Evolutionary conservation across 2,888 invertebrate genomes (phyloP).

Genomic region (Limenitis camilla): DNA sequence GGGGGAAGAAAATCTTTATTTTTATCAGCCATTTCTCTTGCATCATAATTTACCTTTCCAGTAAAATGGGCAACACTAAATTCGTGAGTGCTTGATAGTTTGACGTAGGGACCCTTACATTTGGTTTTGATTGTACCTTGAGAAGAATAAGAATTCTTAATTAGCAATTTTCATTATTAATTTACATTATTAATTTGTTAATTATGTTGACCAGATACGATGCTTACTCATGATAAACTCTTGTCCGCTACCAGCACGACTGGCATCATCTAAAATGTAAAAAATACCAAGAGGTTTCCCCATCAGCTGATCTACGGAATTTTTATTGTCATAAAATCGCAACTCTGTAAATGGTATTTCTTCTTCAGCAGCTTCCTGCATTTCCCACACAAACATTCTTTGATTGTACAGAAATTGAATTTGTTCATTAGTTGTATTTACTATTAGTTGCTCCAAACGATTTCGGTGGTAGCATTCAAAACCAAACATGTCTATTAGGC

Average conservation of each 20-base stretch:
- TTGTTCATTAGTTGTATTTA: conserved; percentile 94
- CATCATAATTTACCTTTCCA: conserved; percentile 89
- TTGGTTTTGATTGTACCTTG: conserved; percentile 73
- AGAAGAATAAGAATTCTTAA: conserved; percentile 21
- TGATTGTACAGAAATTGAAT: conserved; percentile 95
- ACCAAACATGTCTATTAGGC: conserved; percentile 91
- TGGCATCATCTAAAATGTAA: conserved; percentile 90
- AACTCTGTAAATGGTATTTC: conserved; percentile 81
- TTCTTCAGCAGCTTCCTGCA: conserved; percentile 86
- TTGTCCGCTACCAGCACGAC: conserved; percentile 80
- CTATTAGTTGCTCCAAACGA: conserved; percentile 88
- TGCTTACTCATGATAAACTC: conserved; percentile 81
- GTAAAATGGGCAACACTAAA: conserved; percentile 93
- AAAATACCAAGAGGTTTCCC: conserved; percentile 88
- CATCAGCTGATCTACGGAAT: conserved; percentile 89
- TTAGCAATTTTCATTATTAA: background rate
- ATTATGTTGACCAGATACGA: background rate
- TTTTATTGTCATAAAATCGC: conserved; percentile 91
- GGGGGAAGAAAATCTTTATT: conserved; percentile 93
- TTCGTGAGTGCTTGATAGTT: conserved; percentile 76
- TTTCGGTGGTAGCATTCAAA: conserved; percentile 94
- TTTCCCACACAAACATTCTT: conserved; percentile 92
- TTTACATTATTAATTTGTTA: background rate
- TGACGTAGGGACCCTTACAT: conserved; percentile 71
- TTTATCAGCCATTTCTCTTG: conserved; percentile 87